phyloP scores from a whole-genome alignment of 2,113 vertebrate species.

The Pipa parva region DNA sequence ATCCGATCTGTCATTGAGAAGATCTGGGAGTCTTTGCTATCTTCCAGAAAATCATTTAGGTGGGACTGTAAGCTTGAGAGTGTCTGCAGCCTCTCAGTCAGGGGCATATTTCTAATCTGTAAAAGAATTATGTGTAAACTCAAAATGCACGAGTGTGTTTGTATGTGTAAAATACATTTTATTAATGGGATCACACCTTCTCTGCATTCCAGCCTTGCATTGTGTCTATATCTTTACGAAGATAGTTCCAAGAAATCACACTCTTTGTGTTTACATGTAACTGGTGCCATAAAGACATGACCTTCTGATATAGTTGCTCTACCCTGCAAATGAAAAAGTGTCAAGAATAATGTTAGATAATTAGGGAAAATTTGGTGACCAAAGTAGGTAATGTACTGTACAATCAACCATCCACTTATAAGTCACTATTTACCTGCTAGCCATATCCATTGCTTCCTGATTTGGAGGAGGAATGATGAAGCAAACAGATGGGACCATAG shows the following conservation, averaged over 20 bases:
- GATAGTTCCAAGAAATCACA: conserved; percentile 92
- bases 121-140: no score
- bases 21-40: conserved; percentile 81
- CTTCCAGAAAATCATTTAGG: conserved; percentile 82
- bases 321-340: conserved; percentile 59
- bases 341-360: neutral
- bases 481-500: conserved; percentile 96
- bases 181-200: conserved; percentile 60
- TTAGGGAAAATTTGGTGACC: neutral
- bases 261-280: conserved; percentile 94
- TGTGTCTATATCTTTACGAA: conserved; percentile 80
- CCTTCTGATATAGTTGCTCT: conserved; percentile 95
- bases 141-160: neutral
- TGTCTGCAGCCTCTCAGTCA: conserved; percentile 75
- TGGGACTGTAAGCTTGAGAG: conserved; percentile 79
- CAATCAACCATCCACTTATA: neutral
- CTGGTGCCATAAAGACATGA: conserved; percentile 96
- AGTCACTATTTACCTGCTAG: conserved; percentile 79
- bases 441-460: conserved; percentile 84
- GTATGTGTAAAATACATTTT: neutral
- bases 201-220: conserved; percentile 85
- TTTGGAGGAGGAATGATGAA: conserved; percentile 89
- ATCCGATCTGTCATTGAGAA: conserved; percentile 76
- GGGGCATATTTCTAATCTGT: conserved; percentile 73
- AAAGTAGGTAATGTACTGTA: no score